These are phyloP conservation scores for Bagarius yarrelli DNA, from an alignment of 2,113 vertebrate genomes.

Conservation along the genomic window DNA sequence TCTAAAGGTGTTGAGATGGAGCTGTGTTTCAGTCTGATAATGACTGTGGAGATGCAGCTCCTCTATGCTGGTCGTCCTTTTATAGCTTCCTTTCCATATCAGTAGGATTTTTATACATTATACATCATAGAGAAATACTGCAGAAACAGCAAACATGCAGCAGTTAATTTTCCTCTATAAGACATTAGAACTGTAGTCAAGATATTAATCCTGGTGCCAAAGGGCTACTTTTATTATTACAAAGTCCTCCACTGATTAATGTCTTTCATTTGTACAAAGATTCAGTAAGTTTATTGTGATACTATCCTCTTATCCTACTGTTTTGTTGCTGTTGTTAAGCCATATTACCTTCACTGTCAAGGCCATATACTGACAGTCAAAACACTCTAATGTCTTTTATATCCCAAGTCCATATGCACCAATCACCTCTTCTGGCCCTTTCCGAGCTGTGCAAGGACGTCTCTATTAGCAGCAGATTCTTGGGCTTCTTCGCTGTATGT, in stretches of 20 bases:
- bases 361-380: neutral
- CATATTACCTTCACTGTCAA: neutral
- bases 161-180: neutral
- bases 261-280: constrained; percentile 22
- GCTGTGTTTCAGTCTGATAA: constrained; percentile 25
- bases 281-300: neutral
- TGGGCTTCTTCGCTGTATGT: constrained; percentile 4
- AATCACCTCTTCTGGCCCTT: neutral
- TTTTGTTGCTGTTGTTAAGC: neutral
- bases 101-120: too few relatives aligned
- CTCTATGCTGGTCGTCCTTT: neutral
- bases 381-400: neutral
- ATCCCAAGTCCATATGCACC: neutral
- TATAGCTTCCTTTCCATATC: too few relatives aligned
- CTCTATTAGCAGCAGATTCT: constrained; percentile 15
- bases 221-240: constrained; percentile 8
- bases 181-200: constrained; percentile 5
- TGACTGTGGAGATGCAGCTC: constrained; percentile 3
- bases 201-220: constrained; percentile 18
- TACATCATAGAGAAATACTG: constrained; percentile 5
- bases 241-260: constrained; percentile 38
- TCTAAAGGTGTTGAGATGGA: constrained; percentile 34
- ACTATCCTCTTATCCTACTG: neutral
- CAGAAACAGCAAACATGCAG: constrained; percentile 17
- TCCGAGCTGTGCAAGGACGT: neutral